Base-by-base conservation (phyloP, 2,888 invertebrate species). In the Hypselothyrea guttata region DNA sequence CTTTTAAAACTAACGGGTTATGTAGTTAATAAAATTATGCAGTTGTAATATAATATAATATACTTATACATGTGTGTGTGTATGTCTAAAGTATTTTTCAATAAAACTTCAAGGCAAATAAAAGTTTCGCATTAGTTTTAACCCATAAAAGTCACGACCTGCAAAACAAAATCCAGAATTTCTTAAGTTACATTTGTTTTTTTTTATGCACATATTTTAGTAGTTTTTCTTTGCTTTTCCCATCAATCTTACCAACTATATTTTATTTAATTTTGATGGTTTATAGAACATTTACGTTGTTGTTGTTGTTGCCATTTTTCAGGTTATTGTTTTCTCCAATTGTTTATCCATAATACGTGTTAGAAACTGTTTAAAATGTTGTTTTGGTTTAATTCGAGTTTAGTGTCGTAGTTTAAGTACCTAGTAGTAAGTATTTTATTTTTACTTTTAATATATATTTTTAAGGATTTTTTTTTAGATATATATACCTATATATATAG, bases 71-170 rank as follows among this genome's bases (percentile, higher is more conserved):
- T 22, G 5, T 22, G 37, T 55, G 58, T 59, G 48, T 47, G 48
- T 58, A 45, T 48, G 62, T 22, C 22, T 22, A 22, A 22, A 22
- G 22, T 45, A 71, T 74, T 71, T 66, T 65, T 75, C 63, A 75
- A 83, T 75, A 37, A 71, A 75, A 79, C 75, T 78, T 83, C 84
- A 87, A 87, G 87, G 87, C 87, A 88, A 87, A 87, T 78, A 88
- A 87, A 87, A 88, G 88, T 88, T 88, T 86, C 87, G 76, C 81
- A 78, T 75, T 87, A 87, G 88, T 87, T 88, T 87, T n/a, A n/a
- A 78, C 85, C 79, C 58, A 48, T 56, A 37, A n/a, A 45, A 33
- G 35, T 35, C 30, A 18, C 38, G 38, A 42, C 13, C 22, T n/a
- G 30, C 12, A 18, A n/a, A 34, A 15, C 33, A 0, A 37, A 38